A percentile compares a stretch with the other conserved stretches of the same genome.
These are phyloP conservation scores for Amniataba percoides DNA, from an alignment of 2,797 vertebrate genomes.

Conservation along the genomic window DNA sequence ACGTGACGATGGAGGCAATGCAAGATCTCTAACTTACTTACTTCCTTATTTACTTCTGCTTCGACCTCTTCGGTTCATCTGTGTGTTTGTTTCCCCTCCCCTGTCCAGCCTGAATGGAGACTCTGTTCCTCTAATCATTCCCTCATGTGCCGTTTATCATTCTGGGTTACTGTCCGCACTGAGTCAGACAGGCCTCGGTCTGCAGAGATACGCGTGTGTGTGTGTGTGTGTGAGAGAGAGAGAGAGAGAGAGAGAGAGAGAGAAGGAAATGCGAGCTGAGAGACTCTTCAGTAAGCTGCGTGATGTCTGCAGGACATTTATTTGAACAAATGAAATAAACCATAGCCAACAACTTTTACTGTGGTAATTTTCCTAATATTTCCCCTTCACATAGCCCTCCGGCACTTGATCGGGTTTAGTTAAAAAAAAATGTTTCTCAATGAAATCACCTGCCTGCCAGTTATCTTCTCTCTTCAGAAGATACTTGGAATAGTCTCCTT, in stretches of 20 bases:
- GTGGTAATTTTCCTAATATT: not conserved
- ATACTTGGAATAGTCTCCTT: not conserved
- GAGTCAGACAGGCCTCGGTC: conserved; percentile 28
- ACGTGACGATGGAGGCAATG: not conserved
- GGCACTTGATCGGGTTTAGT: not conserved
- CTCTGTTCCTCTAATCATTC: conserved; percentile 51
- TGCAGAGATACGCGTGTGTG: not conserved
- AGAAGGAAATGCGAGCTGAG: not conserved
- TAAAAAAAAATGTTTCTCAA: not conserved
- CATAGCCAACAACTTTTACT: not conserved
- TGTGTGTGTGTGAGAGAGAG: not conserved
- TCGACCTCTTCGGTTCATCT: not conserved
- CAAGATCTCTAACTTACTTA: not conserved
- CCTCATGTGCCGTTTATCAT: conserved; percentile 53
- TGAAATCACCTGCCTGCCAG: not conserved
- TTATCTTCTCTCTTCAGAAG: not conserved
- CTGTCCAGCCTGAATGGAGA: conserved; percentile 30
- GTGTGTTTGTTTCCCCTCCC: not conserved
- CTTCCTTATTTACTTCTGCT: too few species aligned
- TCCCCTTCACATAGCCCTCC: too few species aligned
- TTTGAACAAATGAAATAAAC: not conserved
- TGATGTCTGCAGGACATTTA: not conserved
- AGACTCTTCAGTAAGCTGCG: not conserved
- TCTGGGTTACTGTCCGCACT: conserved; percentile 18
- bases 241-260: too few species aligned